Evolutionary conservation across 2,797 vertebrate genomes (phyloP).

Genomic region (Sardinella longiceps): DNA sequence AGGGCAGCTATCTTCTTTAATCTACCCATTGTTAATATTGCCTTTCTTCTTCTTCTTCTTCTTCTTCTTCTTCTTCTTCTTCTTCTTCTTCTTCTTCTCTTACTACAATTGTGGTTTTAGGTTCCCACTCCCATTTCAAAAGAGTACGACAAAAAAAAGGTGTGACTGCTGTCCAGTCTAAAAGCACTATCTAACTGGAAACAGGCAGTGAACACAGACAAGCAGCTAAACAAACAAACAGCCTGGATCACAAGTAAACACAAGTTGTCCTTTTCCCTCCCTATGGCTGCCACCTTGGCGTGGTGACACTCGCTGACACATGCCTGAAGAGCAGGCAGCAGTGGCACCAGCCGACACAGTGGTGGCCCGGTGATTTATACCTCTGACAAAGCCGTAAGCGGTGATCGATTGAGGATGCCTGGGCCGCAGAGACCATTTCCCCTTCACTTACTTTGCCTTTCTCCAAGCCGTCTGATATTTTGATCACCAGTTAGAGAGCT

Average conservation of each 20-base stretch:
- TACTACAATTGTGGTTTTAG: neutral
- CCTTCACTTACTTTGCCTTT: slow-evolving; percentile 79
- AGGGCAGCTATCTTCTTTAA: neutral
- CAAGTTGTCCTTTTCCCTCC: neutral
- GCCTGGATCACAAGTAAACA: neutral
- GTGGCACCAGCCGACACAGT: slow-evolving; percentile 52
- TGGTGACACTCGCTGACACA: slow-evolving; percentile 21
- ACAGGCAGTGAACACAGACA: neutral
- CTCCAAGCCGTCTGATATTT: slow-evolving; percentile 78
- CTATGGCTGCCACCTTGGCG: slow-evolving; percentile 24
- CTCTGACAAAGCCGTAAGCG: slow-evolving; percentile 76
- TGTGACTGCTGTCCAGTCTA: neutral
- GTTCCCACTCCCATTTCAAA: neutral
- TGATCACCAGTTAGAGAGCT: slow-evolving; percentile 71
- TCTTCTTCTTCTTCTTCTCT: neutral
- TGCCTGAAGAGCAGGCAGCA: slow-evolving; percentile 28
- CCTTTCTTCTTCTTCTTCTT: neutral
- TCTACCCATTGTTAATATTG: neutral
- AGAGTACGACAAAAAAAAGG: neutral
- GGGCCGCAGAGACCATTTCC: slow-evolving; percentile 78
- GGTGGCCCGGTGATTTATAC: slow-evolving; percentile 77
- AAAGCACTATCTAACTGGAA: neutral
- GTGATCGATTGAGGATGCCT: slow-evolving; percentile 79
- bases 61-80: neutral
- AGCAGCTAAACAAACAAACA: neutral